Evolutionary conservation across 2,113 vertebrate genomes (phyloP), one percentile per base, ranked within the genome.

Genomic region (Silurus asotus): DNA sequence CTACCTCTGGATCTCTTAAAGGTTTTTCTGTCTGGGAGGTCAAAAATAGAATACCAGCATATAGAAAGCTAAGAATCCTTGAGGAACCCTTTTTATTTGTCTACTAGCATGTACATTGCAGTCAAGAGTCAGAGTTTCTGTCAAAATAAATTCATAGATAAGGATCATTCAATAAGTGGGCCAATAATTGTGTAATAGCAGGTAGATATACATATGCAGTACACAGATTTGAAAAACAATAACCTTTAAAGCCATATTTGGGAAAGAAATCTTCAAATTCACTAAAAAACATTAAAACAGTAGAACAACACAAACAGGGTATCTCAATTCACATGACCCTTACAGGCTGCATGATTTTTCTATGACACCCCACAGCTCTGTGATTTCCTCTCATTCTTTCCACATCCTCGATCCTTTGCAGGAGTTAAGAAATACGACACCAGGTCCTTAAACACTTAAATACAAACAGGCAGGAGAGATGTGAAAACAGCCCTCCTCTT

Each of bases 361-460:
- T 84, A 62, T 87, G 92, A 89, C 67, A 37, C 87, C 93, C 93
- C 45, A 84, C 88, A 91, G 94, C 83, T 92, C 87, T 92, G 92
- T 93, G 92, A 93, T 94, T 94, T 94, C 93, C 93, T 93, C 88
- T 84, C 87, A 64, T 93, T 83, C 85, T 88, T 88, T 88, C 88
- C 85, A 87, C 88, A 87, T 90, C 87, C 90, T 90, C 90, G 91
- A 82, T 85, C 62, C 93, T 87, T 85, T 51, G 89, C 91, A 67
- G 92, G 93, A 87, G 88, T 84, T 69, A 86, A 87, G 89, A 90
- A 90, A 87, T 65, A n/a, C 14, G 48, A 62, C 28, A 65, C 23
- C 20, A 15, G 92, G 91, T 91, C 89, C 90, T 86, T 87, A 92
- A 92, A 91, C 90, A 89, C 83, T 90, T 88, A 89, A 37, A 87